Conservation (phyloP, 2,888 invertebrate species). For the Epistrophe eligans region DNA sequence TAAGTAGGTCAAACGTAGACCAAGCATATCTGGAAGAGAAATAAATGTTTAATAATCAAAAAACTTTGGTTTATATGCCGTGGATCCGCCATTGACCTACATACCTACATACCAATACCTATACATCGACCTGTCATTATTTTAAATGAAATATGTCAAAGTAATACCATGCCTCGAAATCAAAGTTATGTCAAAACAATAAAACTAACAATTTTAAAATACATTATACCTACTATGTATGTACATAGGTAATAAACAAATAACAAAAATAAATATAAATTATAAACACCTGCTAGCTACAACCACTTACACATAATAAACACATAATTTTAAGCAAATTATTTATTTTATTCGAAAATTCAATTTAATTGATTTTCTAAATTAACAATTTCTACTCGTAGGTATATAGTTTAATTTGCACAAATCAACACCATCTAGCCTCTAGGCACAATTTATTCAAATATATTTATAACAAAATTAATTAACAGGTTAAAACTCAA, state of each 20-base stretch:
- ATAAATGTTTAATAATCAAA: too few relatives aligned
- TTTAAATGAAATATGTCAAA: neutral
- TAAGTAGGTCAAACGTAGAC: too few relatives aligned
- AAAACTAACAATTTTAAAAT: neutral
- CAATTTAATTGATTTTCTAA: constrained; percentile 29
- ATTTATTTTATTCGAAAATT: neutral
- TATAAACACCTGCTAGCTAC: too few relatives aligned
- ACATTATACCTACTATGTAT: too few relatives aligned
- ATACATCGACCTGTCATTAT: neutral
- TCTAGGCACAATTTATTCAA: constrained; percentile 39
- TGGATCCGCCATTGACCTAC: too few relatives aligned
- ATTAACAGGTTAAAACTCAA: constrained; percentile 64
- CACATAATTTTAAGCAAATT: too few relatives aligned
- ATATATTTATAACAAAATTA: constrained; percentile 62
- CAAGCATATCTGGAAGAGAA: too few relatives aligned
- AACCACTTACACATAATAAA: too few relatives aligned
- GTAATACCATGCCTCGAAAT: neutral
- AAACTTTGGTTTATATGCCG: too few relatives aligned
- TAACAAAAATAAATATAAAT: too few relatives aligned
- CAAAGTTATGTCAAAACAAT: neutral
- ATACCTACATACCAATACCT: too few relatives aligned
- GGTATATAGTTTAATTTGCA: neutral
- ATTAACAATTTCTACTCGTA: neutral
- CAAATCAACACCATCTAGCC: neutral
- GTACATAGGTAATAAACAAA: too few relatives aligned